A percentile compares a stretch with the other conserved stretches of the same genome.
Evolutionary conservation across 2,888 invertebrate genomes (phyloP).

Genomic region (Tryphoninae sp.): DNA sequence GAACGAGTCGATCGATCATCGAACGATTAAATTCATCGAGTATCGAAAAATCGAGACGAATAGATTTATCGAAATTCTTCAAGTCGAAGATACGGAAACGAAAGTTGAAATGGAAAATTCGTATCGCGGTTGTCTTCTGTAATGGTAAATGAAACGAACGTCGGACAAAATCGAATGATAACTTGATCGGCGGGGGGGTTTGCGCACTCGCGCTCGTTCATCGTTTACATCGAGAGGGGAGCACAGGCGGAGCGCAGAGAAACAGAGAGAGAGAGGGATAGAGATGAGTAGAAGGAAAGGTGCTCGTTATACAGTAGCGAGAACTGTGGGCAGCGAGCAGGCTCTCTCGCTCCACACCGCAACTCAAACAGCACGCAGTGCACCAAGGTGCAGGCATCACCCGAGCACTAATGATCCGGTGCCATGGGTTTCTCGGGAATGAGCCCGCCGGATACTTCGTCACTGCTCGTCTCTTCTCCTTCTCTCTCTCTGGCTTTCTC

Average conservation of each 20-base stretch:
- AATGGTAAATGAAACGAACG: conserved; percentile 27
- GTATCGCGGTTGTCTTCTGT: neutral
- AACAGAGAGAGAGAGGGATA: conserved; percentile 14
- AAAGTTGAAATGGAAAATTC: neutral
- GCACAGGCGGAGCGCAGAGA: neutral
- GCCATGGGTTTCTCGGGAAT: conserved; percentile 65
- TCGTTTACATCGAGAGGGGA: conserved; percentile 21
- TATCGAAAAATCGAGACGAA: neutral
- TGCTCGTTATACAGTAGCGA: conserved; percentile 76
- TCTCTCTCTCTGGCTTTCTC: conserved; percentile 15
- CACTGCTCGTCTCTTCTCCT: conserved; percentile 45
- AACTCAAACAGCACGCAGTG: conserved; percentile 67
- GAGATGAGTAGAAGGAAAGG: conserved; percentile 65
- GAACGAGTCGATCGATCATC: neutral
- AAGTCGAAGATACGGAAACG: neutral
- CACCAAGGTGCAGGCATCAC: conserved; percentile 61
- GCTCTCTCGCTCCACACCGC: conserved; percentile 66
- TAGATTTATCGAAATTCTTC: neutral
- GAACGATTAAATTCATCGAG: conserved; percentile 3
- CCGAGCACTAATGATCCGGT: conserved; percentile 67
- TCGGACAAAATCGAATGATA: conserved; percentile 44
- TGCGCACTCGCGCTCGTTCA: conserved; percentile 26
- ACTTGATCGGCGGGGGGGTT: conserved; percentile 40
- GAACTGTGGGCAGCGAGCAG: conserved; percentile 66
- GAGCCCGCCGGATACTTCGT: conserved; percentile 64